Evolutionary conservation across 2,888 invertebrate genomes (phyloP), one percentile per base, ranked within the genome.

Genomic region (Hemaris fuciformis): DNA sequence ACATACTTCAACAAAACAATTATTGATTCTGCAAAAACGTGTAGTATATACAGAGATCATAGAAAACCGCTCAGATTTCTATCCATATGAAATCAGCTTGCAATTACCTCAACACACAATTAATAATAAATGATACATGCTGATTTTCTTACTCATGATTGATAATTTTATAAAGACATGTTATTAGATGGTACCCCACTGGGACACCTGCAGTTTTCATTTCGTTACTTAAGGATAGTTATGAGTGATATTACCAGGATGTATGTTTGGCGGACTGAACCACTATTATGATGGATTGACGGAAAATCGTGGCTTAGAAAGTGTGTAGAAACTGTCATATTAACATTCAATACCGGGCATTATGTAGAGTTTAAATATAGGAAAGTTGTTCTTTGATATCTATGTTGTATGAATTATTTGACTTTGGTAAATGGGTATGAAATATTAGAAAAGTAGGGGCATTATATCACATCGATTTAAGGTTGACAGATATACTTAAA

Each of bases 171-270:
- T 65, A 62, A 58, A 31, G 53, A 53, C 31, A 18, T 53, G 18
- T 31, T 31, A 53, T 53, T 18, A 53, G 53, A 18, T 18, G 8
- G 3, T 59, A 43, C 22, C 64, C 61, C 42, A 60, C 63, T 62
- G 65, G 15, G 59, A 1, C 3, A 18, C 65, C 64, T 38, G 67
- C 66, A 66, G 67, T 42, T 62, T 64, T 31, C 48, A 63, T 63
- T 64, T 57, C 62, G 65, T 64, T 63, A 61, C 59, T 25, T 60
- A 38, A 46, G 56, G 5, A 27, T 18, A 60, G 42, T 63, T 53
- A 25, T 34, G 42, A 41, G 13, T 61, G 48, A 57, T 67, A 67
- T 65, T 62, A 46, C 53, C 57, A 58, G 62, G 58, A 64, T 64
- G 61, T 65, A 62, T 38, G 34, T 38, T 58, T 53, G 27, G 53